Conservation (phyloP, 2,888 invertebrate species). For the Luperina testacea region DNA sequence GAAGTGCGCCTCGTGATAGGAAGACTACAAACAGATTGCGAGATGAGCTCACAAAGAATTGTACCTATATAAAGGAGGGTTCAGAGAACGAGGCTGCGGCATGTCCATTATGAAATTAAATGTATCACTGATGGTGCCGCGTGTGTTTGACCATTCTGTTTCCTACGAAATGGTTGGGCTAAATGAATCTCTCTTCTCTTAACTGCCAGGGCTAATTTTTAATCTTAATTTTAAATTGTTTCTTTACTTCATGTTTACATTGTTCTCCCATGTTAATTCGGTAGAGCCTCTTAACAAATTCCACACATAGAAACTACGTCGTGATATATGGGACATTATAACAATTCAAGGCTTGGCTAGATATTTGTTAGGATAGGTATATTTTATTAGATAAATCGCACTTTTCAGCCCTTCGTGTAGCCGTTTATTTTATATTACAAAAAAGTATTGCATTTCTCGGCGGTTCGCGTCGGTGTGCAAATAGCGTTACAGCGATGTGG, state of each 20-base stretch:
- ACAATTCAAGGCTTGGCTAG: neutral
- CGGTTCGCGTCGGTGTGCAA: neutral
- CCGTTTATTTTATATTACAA: neutral
- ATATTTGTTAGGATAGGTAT: neutral
- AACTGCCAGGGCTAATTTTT: neutral
- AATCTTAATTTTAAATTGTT: too few species aligned
- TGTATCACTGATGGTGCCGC: neutral
- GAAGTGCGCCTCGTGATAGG: constrained; percentile 39
- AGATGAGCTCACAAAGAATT: constrained; percentile 25
- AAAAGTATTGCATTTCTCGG: neutral
- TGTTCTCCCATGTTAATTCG: neutral
- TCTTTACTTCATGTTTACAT: too few species aligned
- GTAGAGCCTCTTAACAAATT: constrained; percentile 25
- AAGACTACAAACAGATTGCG: constrained; percentile 40
- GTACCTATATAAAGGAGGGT: constrained; percentile 8
- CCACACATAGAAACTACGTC: neutral
- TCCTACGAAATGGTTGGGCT: neutral
- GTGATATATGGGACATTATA: neutral
- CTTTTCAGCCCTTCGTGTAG: neutral
- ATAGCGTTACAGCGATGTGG: neutral
- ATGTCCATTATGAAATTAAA: neutral
- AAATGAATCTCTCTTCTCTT: neutral
- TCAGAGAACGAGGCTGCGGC: neutral
- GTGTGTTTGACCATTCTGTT: neutral
- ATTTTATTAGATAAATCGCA: neutral